Evolutionary conservation across 1,140 invertebrate genomes (phyloP).

Genomic region (Antheraea mylitta): DNA sequence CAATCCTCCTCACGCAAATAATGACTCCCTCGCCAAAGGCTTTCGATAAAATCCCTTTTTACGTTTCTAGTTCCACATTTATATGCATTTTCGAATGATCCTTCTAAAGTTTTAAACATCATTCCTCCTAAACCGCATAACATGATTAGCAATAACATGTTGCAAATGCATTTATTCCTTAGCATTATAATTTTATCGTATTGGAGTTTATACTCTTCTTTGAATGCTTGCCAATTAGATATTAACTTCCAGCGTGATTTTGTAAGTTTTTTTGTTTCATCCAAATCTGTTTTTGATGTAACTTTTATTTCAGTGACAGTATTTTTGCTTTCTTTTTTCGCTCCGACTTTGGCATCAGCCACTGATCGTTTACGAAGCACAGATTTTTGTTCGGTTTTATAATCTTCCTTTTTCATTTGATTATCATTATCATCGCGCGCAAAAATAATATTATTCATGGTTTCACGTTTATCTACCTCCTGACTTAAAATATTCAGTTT

Average conservation of each 20-base stretch:
- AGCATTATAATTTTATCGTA: slow-evolving; percentile 77
- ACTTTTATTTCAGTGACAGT: slow-evolving; percentile 34
- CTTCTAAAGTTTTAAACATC: slow-evolving; percentile 88
- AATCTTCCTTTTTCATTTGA: slow-evolving; percentile 15
- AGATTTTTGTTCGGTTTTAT: slow-evolving; percentile 36
- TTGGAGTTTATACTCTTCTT: slow-evolving; percentile 80
- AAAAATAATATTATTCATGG: slow-evolving; percentile 40
- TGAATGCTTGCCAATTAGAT: slow-evolving; percentile 80
- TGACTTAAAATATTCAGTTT: slow-evolving; percentile 67
- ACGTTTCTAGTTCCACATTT: slow-evolving; percentile 93
- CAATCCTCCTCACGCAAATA: slow-evolving; percentile 91
- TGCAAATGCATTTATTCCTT: slow-evolving; percentile 84
- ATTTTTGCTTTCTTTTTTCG: slow-evolving; percentile 33
- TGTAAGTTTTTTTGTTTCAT: slow-evolving; percentile 36
- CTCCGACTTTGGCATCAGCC: slow-evolving; percentile 26
- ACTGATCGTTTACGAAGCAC: slow-evolving; percentile 55
- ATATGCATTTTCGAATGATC: slow-evolving; percentile 90
- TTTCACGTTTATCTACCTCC: slow-evolving; percentile 52
- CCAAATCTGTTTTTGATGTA: slow-evolving; percentile 35
- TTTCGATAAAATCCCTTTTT: slow-evolving; percentile 91
- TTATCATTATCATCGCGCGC: slow-evolving; percentile 21
- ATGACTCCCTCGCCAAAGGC: slow-evolving; percentile 88
- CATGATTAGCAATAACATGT: slow-evolving; percentile 83
- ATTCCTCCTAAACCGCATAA: slow-evolving; percentile 89
- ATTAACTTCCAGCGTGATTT: slow-evolving; percentile 56